A percentile compares a stretch with the other conserved stretches of the same genome.
phyloP scores from a whole-genome alignment of 2,113 vertebrate species.

The Eira barbara region DNA sequence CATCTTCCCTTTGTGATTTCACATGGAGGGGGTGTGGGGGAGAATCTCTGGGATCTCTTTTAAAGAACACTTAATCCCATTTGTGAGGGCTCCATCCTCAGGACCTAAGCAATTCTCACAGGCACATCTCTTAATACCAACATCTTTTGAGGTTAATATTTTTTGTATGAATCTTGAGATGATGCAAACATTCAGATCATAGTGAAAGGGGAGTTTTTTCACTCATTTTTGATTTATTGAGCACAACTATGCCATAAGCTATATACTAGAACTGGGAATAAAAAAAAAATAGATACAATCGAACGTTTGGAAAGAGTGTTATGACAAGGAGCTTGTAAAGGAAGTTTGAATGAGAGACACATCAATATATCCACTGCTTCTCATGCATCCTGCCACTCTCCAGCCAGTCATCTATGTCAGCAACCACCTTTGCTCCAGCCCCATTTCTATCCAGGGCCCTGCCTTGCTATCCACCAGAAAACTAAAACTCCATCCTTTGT shows the following conservation, averaged over 20 bases:
- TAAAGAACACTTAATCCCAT: background rate
- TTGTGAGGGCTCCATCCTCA: background rate
- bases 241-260: background rate
- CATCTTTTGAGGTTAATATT: background rate
- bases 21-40: background rate
- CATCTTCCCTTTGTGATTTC: background rate
- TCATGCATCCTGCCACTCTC: background rate
- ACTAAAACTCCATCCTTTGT: background rate
- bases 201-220: background rate
- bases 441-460: background rate
- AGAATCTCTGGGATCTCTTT: background rate
- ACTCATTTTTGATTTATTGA: background rate
- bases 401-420: background rate
- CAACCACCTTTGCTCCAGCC: background rate
- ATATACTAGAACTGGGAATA: background rate
- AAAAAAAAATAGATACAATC: background rate
- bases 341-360: background rate
- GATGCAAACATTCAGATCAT: background rate
- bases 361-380: accelerated
- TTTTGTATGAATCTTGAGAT: background rate
- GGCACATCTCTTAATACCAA: background rate
- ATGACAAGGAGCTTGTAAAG: background rate
- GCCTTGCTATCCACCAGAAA: background rate
- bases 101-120: background rate
- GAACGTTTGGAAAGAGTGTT: background rate